Conservation (phyloP, 2,888 invertebrate genomes). For the Ectemnius lituratus region DNA sequence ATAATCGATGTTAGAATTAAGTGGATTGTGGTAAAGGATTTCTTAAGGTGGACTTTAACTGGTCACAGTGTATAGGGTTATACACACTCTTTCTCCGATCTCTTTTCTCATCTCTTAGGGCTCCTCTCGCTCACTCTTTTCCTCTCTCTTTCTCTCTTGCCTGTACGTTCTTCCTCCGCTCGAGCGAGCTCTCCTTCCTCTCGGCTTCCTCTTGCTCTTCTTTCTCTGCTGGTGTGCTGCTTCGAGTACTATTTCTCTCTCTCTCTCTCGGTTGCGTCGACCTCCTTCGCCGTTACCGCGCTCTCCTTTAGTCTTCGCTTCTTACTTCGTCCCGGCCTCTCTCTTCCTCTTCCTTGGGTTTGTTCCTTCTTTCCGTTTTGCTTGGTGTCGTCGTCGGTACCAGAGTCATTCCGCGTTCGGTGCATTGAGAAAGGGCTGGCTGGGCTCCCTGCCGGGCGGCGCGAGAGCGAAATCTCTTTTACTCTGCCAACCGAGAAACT, state of each 20-base stretch:
- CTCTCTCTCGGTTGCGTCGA: conserved; percentile 25
- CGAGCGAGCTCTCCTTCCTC: no score
- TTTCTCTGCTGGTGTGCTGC: no score
- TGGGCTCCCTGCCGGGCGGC: no score
- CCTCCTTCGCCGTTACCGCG: conserved; percentile 32
- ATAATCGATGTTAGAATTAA: no score
- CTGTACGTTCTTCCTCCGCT: no score
- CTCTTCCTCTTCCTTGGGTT: conserved; percentile 13
- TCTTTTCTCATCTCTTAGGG: conserved; percentile 10
- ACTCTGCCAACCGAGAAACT: conserved; percentile 52
- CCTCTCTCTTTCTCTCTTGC: neutral
- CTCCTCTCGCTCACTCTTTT: neutral
- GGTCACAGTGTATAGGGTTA: conserved; percentile 5
- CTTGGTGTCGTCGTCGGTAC: no score
- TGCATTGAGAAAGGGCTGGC: no score
- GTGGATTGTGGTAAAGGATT: no score
- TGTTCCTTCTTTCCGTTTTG: conserved; percentile 3
- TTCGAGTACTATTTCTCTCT: no score
- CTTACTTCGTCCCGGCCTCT: conserved; percentile 25
- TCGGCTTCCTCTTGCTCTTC: no score
- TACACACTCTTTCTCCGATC: neutral
- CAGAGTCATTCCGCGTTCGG: neutral
- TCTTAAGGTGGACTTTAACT: neutral
- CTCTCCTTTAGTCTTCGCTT: conserved; percentile 21
- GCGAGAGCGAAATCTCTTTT: conserved; percentile 55